Conservation (phyloP, 2,797 vertebrate species). For the Danionella dracula region DNA sequence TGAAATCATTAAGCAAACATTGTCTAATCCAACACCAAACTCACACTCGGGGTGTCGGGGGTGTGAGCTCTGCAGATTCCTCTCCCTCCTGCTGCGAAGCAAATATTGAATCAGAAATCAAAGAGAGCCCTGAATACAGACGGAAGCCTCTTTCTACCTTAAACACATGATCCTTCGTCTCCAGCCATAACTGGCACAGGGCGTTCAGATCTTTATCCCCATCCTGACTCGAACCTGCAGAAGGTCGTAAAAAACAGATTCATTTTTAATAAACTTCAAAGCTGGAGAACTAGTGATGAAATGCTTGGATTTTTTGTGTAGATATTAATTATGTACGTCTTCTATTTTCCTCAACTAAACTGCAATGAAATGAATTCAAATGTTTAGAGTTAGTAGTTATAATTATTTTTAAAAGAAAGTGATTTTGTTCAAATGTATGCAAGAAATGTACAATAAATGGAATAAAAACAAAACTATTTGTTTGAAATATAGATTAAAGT, state of each 20-base stretch:
- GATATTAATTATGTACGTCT: no score
- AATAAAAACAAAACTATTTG: no score
- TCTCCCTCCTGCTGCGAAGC: constrained; percentile 78
- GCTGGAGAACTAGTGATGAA: no score
- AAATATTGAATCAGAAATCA: background rate
- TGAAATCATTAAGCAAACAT: background rate
- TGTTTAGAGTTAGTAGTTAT: no score
- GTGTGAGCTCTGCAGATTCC: constrained; percentile 80
- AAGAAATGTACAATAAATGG: no score
- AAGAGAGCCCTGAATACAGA: background rate
- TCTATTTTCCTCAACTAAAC: no score
- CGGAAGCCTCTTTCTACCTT: constrained; percentile 68
- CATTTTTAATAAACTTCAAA: no score
- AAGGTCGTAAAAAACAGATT: background rate
- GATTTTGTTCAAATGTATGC: no score
- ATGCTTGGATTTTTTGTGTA: no score
- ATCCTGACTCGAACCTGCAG: constrained; percentile 78
- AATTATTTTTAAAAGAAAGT: no score
- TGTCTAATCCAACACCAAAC: constrained; percentile 46
- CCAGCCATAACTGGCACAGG: constrained; percentile 92
- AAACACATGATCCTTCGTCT: constrained; percentile 90
- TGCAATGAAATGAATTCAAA: no score
- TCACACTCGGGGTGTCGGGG: constrained; percentile 87
- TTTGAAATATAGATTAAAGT: no score
- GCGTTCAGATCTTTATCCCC: constrained; percentile 88